Conservation (phyloP, 2,888 invertebrate species). For the Amaurobius ferox region DNA sequence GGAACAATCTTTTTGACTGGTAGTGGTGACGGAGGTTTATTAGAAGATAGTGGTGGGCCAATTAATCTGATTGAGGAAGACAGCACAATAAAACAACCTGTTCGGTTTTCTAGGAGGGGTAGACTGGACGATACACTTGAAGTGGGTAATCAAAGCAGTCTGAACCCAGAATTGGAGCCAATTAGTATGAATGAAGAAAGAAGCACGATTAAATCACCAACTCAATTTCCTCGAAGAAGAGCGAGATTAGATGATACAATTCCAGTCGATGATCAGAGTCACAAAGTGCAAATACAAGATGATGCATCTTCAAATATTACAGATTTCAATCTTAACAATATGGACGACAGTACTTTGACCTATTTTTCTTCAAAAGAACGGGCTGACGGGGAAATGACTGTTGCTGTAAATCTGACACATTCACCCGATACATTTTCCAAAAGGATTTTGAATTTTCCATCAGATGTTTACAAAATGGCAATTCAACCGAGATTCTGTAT, state of each 20-base stretch:
- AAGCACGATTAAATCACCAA: not conserved
- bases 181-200: not conserved
- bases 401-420: too few relatives aligned
- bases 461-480: too few relatives aligned
- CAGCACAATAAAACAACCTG: not conserved
- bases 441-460: too few relatives aligned
- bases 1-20: conserved; percentile 29
- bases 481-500: not conserved
- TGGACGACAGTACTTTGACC: not conserved
- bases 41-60: not conserved
- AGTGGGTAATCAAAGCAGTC: not conserved
- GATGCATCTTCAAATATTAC: not conserved
- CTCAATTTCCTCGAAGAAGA: not conserved
- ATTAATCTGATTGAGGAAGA: conserved; percentile 32
- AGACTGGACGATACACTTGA: not conserved
- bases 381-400: too few relatives aligned
- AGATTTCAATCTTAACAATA: not conserved
- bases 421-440: too few relatives aligned
- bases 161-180: not conserved
- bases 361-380: too few relatives aligned
- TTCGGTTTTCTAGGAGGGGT: not conserved
- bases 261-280: not conserved
- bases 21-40: conserved; percentile 27
- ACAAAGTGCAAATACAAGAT: not conserved
- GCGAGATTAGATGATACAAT: not conserved